Conservation (phyloP, 2,888 invertebrate species). For the Poecilus cupreus region DNA sequence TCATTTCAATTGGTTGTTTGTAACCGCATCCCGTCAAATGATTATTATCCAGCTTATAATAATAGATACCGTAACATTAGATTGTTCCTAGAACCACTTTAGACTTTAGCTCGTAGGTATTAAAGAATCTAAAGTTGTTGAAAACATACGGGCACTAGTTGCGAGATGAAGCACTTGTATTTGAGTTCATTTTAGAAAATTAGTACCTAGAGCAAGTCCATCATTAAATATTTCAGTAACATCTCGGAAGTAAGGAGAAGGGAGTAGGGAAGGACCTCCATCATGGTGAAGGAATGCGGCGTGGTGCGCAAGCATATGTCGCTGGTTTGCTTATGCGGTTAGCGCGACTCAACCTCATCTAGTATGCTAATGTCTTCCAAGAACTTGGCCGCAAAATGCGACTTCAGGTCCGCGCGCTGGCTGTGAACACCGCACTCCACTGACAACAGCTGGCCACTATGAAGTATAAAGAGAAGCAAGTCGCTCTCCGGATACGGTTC, state of each 20-base stretch:
- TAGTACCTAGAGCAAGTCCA: slow-evolving; percentile 31
- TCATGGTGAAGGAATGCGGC: slow-evolving; percentile 27
- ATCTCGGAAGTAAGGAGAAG: not conserved
- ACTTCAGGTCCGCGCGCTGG: slow-evolving; percentile 42
- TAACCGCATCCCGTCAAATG: slow-evolving; percentile 8
- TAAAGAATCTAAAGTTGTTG: not conserved
- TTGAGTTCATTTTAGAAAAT: slow-evolving; percentile 19
- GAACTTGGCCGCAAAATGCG: slow-evolving; percentile 69
- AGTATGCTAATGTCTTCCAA: slow-evolving; percentile 72
- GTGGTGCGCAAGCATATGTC: slow-evolving; percentile 46
- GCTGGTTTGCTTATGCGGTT: slow-evolving; percentile 55
- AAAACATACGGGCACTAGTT: not conserved
- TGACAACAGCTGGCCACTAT: slow-evolving; percentile 76
- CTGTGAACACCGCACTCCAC: slow-evolving; percentile 33
- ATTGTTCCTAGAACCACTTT: slow-evolving; percentile 12
- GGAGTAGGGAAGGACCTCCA: not conserved
- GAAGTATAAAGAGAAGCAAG: slow-evolving; percentile 75
- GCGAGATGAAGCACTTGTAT: not conserved
- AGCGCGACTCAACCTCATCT: slow-evolving; percentile 68
- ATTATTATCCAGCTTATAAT: slow-evolving; percentile 12
- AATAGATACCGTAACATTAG: slow-evolving; percentile 16
- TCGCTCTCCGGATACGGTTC: slow-evolving; percentile 54
- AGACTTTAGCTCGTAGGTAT: slow-evolving; percentile 15
- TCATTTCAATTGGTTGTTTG: slow-evolving; percentile 19
- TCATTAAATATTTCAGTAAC: slow-evolving; percentile 33